Evolutionary conservation across 1,140 invertebrate species (phyloP).

Genomic region (Drosophila tropicalis): DNA sequence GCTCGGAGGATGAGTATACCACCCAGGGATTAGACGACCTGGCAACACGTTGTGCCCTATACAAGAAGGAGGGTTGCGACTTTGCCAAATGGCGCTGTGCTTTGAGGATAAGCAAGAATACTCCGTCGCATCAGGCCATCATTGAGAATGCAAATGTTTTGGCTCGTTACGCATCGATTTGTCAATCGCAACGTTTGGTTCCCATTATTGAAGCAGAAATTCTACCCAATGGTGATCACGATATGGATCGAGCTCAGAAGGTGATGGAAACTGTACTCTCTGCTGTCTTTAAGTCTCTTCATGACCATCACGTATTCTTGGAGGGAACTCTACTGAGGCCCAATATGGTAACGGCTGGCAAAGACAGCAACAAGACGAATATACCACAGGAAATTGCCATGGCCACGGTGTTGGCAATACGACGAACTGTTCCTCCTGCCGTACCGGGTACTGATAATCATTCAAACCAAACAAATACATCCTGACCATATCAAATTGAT

Average conservation of each 20-base stretch:
- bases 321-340: constrained; percentile 99
- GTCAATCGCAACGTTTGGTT: constrained; percentile 97
- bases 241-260: constrained; percentile 95
- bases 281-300: constrained; percentile 97
- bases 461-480: too few species aligned
- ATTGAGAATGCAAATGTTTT: constrained; percentile 97
- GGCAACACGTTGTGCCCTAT: constrained; percentile 96
- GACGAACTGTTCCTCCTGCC: constrained; percentile 94
- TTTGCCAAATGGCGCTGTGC: constrained; percentile 99
- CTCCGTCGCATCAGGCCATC: constrained; percentile 94
- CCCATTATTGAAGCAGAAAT: constrained; percentile 98
- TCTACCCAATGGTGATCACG: constrained; percentile 94
- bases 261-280: constrained; percentile 96
- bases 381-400: constrained; percentile 89
- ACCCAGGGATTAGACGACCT: constrained; percentile 98
- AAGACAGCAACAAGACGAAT: constrained; percentile 88
- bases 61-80: constrained; percentile 98
- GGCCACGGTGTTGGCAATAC: constrained; percentile 94
- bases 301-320: constrained; percentile 97
- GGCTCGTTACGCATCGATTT: constrained; percentile 97
- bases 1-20: constrained; percentile 96
- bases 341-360: constrained; percentile 97
- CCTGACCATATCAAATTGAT: background rate
- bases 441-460: constrained; percentile 88
- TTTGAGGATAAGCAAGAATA: constrained; percentile 95